Base-by-base conservation (phyloP, 1,140 invertebrate species). In the Drosophila ironensis region DNA sequence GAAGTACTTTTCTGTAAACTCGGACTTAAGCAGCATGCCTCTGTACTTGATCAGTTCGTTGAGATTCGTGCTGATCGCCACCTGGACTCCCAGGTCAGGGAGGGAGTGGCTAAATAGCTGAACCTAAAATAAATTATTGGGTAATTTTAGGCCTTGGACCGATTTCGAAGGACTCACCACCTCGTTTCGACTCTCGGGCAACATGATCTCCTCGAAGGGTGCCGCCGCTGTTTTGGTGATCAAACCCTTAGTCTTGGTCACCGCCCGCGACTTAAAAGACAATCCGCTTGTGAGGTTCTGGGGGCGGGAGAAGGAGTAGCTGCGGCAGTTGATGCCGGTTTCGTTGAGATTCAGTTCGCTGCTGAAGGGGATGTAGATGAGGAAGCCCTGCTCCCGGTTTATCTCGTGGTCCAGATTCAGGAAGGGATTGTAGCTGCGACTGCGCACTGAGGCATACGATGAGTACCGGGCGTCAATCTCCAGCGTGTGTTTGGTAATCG, bases 401-500 rank as follows among this genome's bases (percentile, higher is more conserved):
- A 92, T 92, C 30, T 91, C 91, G 57, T 93, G 92, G 90, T 93
- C 93, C 22, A 91, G 76, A 72, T 93, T 92, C 4, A 89, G 87
- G 20, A 93, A 86, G 0, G 92, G 92, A 88, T 93, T 93, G 51
- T 92, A 93, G 70, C 90, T 91, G 64, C 91, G 91, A 42, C 92
- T 91, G 12, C 87, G 89, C 63, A 93, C 91, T 9, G 91, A 90
- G 3, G 92, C 91, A 74, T 93, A 92, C 64, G 93, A 91, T 4
- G 92, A 92, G 73, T 92, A 92, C 16, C 93, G 90, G 4, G 92
- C 90, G 75, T 93, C 92, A 19, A 93, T 88, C 68, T 93, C 92
- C 64, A 93, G 90, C 25, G 92, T 92, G 40, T 92, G 91, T 67
- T 90, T 91, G 35, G 72, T 89, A 2, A 86, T 59, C 19, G 90